Conservation (phyloP, 2,797 vertebrate species). For the Paedocypris micromegethes region DNA sequence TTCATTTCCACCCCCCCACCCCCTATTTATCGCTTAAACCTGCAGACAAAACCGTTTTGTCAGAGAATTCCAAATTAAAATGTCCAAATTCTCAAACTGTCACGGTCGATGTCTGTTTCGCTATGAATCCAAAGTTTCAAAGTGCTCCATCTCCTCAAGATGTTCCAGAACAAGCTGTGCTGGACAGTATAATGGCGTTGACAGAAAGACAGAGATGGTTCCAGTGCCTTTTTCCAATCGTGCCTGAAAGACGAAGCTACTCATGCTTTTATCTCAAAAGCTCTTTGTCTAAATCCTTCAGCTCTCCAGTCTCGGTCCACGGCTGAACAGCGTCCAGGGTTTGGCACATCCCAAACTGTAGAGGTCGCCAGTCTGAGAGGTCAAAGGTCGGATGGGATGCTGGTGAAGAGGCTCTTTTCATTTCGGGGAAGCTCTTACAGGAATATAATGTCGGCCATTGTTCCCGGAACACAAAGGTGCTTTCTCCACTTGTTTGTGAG, state of each 20-base stretch:
- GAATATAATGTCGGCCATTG: constrained; percentile 72
- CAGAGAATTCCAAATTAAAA: too few species aligned
- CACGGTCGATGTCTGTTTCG: too few species aligned
- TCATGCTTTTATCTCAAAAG: constrained; percentile 41
- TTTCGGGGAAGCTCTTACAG: constrained; percentile 59
- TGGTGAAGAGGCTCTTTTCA: constrained; percentile 54
- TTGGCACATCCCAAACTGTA: background rate
- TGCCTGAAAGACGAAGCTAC: constrained; percentile 42
- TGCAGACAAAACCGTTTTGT: too few species aligned
- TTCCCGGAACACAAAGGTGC: constrained; percentile 67
- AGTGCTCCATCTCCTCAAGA: too few species aligned
- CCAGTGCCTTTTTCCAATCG: constrained; percentile 50
- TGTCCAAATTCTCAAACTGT: too few species aligned
- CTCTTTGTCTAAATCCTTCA: constrained; percentile 44
- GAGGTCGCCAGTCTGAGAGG: constrained; percentile 52
- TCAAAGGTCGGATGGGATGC: constrained; percentile 43
- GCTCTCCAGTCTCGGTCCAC: constrained; percentile 37
- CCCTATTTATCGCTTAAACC: too few species aligned
- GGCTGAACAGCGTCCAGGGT: constrained; percentile 26
- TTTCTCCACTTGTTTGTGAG: constrained; percentile 50
- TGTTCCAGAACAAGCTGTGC: constrained; percentile 46
- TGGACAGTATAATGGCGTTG: constrained; percentile 40
- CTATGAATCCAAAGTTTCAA: too few species aligned
- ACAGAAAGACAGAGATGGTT: constrained; percentile 17
- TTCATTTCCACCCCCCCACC: too few species aligned